phyloP scores from a whole-genome alignment of 2,888 invertebrate genomes.

The Mythimna lalbum region DNA sequence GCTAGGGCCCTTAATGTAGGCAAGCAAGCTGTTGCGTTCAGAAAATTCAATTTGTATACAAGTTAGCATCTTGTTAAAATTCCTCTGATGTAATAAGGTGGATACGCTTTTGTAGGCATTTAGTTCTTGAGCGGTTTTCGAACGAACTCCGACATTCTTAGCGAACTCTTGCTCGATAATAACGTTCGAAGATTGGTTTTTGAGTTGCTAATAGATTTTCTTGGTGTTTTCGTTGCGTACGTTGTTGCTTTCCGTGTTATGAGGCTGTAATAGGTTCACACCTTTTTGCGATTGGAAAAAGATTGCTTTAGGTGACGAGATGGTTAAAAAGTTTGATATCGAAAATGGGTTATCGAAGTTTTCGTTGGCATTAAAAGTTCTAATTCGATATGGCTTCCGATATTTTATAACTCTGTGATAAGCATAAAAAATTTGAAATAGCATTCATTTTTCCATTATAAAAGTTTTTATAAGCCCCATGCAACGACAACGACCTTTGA shows the following conservation, averaged over 20 bases:
- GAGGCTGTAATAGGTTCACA: slow-evolving; percentile 46
- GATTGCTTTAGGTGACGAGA: slow-evolving; percentile 31
- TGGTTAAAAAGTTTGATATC: slow-evolving; percentile 26
- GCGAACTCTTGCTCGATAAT: slow-evolving; percentile 63
- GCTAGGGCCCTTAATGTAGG: slow-evolving; percentile 73
- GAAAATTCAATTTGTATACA: slow-evolving; percentile 89
- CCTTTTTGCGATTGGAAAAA: slow-evolving; percentile 42
- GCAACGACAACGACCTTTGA: no score
- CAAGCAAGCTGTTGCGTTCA: slow-evolving; percentile 85
- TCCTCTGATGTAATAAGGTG: slow-evolving; percentile 87
- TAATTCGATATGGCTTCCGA: not conserved
- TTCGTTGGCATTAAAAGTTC: slow-evolving; percentile 1
- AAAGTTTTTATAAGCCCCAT: no score
- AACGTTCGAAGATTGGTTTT: slow-evolving; percentile 65
- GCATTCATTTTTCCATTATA: no score
- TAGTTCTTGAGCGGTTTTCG: slow-evolving; percentile 62
- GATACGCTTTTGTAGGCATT: slow-evolving; percentile 77
- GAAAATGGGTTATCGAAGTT: slow-evolving; percentile 7
- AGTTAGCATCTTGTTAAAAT: slow-evolving; percentile 90
- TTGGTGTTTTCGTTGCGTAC: slow-evolving; percentile 48
- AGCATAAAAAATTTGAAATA: not conserved
- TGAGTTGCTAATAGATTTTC: slow-evolving; percentile 56
- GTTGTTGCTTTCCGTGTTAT: slow-evolving; percentile 38
- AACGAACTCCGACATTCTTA: slow-evolving; percentile 65
- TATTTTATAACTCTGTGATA: not conserved